Evolutionary conservation across 2,888 invertebrate genomes (phyloP), one percentile per base, ranked within the genome.

Genomic region (Gandaritis pyraliata): DNA sequence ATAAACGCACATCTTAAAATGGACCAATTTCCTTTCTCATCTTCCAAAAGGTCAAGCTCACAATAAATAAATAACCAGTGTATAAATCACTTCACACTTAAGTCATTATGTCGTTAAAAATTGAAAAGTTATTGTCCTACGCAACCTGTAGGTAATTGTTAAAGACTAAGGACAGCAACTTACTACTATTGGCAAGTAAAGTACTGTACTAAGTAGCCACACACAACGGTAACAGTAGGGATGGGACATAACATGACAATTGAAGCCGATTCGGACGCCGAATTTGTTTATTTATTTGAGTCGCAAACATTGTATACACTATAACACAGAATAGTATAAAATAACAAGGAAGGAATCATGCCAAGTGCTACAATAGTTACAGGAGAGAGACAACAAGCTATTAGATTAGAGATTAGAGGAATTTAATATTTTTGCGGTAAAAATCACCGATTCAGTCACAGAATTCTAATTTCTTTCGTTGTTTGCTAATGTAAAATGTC

Each of bases 151-250:
- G 70, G 68, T 65, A 65, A 70, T 72, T 73, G 54, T 39, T 48
- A 47, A 66, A 58, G 52, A 29, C 62, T 70, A 72, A 76, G 73
- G 75, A 65, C 75, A 30, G 58, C 61, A 39, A 52, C 67, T 67
- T 55, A 62, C 66, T 64, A 65, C 61, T 46, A 48, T 49, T 33
- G 16, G 16, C 13, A 15, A 15, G 29, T 4, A n/a, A 39, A 12
- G n/a, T 39, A n/a, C 39, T 13, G 41, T 41, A 15, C 7, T 18
- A 16, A 13, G 16, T 45, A 45, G 13, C 43, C 64, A 30, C 63
- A 64, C 59, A 59, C 63, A 64, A 56, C 52, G 59, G 38, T 63
- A 7, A 45, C 18, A 29, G 48, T 53, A 65, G 52, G 46, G 52
- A 39, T 53, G 59, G 38, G 49, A 48, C 47, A 5, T 23, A 4